phyloP scores from a whole-genome alignment of 2,113 vertebrate species.

The Perccottus glenii region DNA sequence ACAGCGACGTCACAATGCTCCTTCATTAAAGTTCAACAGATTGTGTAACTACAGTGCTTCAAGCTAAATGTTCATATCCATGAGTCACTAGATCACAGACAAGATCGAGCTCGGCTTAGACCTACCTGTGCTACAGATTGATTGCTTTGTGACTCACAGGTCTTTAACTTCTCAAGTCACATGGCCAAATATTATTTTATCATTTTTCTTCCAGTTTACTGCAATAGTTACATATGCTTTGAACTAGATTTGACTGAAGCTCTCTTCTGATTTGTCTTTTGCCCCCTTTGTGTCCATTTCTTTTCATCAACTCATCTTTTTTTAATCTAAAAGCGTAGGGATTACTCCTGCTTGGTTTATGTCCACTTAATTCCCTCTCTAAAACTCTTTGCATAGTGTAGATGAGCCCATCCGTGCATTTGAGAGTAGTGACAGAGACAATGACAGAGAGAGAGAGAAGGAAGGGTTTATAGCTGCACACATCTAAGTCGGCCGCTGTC shows the following conservation, averaged over 20 bases:
- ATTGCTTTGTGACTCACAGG: too few relatives aligned
- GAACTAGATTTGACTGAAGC: background rate
- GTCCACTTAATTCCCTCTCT: constrained; percentile 62
- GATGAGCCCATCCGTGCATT: constrained; percentile 57
- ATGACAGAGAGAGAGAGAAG: background rate
- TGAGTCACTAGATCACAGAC: too few relatives aligned
- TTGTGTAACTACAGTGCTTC: background rate
- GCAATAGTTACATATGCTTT: too few relatives aligned
- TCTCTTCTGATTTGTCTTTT: background rate
- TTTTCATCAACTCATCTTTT: constrained; percentile 28
- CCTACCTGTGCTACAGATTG: too few relatives aligned
- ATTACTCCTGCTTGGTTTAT: constrained; percentile 63
- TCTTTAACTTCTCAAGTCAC: too few relatives aligned
- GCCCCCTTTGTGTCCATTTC: background rate
- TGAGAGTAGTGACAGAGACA: constrained; percentile 6
- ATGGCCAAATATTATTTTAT: too few relatives aligned
- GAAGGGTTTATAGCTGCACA: constrained; percentile 2
- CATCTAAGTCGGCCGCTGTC: constrained; percentile 7
- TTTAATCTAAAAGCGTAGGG: constrained; percentile 69
- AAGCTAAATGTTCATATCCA: background rate
- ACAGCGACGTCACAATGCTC: background rate
- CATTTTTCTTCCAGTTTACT: too few relatives aligned
- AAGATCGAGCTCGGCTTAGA: too few relatives aligned
- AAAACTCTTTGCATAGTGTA: constrained; percentile 41
- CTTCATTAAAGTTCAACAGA: constrained; percentile 4